Evolutionary conservation across 2,888 invertebrate genomes (phyloP).

Genomic region (Phoenoteleia sp.): DNA sequence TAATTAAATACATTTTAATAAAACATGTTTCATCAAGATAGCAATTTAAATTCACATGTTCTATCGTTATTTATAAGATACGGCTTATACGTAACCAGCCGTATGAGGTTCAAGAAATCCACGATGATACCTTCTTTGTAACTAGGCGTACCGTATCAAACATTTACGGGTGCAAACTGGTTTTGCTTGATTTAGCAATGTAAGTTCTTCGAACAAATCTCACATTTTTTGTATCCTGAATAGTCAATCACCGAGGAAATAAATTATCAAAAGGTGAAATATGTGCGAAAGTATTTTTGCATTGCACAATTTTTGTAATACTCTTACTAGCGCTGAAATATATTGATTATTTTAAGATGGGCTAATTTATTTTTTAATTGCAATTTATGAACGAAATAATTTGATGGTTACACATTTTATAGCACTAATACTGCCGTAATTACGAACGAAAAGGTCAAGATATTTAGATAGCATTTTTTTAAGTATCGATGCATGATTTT

Average conservation of each 20-base stretch:
- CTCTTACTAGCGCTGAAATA: background rate
- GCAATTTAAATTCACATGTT: constrained; percentile 18
- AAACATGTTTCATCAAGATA: constrained; percentile 8
- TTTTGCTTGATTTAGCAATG: constrained; percentile 56
- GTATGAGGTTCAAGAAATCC: constrained; percentile 49
- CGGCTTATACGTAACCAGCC: constrained; percentile 28
- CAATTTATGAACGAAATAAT: background rate
- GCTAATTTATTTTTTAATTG: background rate
- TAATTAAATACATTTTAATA: constrained; percentile 22
- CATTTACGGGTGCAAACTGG: constrained; percentile 56
- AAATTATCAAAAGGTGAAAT: constrained; percentile 33
- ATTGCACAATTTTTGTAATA: constrained; percentile 17
- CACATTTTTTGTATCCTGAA: constrained; percentile 51
- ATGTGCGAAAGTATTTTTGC: constrained; percentile 30
- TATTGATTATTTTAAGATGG: constrained; percentile 5
- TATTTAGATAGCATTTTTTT: background rate
- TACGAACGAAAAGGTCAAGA: constrained; percentile 19
- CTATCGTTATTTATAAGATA: constrained; percentile 42
- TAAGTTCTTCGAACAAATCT: constrained; percentile 51
- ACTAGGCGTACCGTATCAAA: constrained; percentile 50
- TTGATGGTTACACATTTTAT: background rate
- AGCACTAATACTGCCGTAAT: constrained; percentile 1
- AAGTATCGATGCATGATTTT: too few relatives aligned
- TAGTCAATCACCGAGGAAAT: constrained; percentile 43
- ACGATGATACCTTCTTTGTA: constrained; percentile 60